A percentile compares a stretch with the other conserved stretches of the same genome.
These are phyloP conservation scores for Lynx canadensis DNA, from an alignment of 2,113 vertebrate genomes.

Conservation along the genomic window DNA sequence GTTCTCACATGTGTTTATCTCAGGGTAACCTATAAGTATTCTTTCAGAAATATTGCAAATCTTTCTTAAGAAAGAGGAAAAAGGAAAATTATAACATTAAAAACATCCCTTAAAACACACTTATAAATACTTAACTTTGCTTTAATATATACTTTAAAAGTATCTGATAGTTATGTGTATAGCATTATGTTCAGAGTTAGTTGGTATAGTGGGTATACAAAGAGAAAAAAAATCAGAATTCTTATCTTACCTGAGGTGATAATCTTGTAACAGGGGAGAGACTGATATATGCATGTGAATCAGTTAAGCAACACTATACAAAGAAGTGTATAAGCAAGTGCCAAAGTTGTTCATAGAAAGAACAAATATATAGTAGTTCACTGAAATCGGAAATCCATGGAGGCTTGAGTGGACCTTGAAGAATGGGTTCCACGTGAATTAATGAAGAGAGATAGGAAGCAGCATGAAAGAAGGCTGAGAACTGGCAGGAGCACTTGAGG, in stretches of 20 bases:
- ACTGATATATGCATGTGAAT: neutral
- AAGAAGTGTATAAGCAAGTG: neutral
- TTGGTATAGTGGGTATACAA: neutral
- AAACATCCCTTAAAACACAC: neutral
- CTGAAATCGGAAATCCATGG: neutral
- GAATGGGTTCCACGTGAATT: neutral
- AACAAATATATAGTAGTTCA: neutral
- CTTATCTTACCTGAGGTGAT: neutral
- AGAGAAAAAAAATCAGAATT: neutral
- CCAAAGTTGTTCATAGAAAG: neutral
- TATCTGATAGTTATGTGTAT: neutral
- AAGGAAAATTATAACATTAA: neutral
- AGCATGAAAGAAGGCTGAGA: neutral
- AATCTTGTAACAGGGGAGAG: neutral
- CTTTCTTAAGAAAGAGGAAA: neutral
- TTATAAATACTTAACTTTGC: neutral
- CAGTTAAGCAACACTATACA: neutral
- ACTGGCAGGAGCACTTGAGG: neutral
- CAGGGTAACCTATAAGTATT: neutral
- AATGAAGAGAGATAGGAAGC: neutral
- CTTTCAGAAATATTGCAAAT: conserved; percentile 40
- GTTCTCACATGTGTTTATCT: neutral
- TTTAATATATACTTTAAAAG: neutral
- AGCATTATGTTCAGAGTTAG: neutral
- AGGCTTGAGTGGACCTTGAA: neutral